phyloP scores from a whole-genome alignment of 2,113 vertebrate genomes.

The Centrocercus urophasianus region DNA sequence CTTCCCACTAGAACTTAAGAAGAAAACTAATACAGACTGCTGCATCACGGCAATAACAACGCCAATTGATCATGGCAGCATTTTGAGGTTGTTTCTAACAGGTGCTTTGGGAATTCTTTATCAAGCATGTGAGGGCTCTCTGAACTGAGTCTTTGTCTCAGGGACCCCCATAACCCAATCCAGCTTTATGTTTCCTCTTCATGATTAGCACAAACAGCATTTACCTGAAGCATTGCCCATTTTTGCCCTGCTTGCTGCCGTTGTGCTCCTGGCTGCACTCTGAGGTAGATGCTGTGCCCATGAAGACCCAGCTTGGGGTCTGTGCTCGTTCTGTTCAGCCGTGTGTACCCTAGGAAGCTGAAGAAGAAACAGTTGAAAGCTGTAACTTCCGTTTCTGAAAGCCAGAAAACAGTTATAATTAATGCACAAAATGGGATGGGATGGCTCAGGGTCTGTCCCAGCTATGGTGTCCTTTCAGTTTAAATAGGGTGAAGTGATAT shows the following conservation, averaged over 20 bases:
- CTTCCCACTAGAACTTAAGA: slow-evolving; percentile 7
- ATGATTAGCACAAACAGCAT: not conserved
- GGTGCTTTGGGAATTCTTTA: not conserved
- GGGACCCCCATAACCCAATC: not conserved
- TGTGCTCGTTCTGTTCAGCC: accelerated
- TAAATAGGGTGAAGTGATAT: not conserved
- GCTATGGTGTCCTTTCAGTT: not conserved
- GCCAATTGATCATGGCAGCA: not conserved
- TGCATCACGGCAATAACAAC: not conserved
- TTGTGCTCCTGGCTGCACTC: not conserved
- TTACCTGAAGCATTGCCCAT: not conserved
- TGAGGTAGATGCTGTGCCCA: not conserved
- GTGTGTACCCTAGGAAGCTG: not conserved
- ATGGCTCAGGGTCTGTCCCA: not conserved
- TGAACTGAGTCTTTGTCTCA: not conserved
- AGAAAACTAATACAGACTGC: slow-evolving; percentile 17
- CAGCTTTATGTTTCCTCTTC: not conserved
- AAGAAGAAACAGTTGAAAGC: not conserved
- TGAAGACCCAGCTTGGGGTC: accelerated
- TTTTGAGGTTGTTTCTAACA: not conserved
- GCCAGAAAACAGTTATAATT: not conserved
- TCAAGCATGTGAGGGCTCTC: accelerated
- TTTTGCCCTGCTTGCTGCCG: not conserved
- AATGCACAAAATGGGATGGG: not conserved
- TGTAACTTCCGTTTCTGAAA: not conserved